A percentile compares a stretch with the other conserved stretches of the same genome.
Evolutionary conservation across 2,113 vertebrate species (phyloP).

Genomic region (Suricata suricatta): DNA sequence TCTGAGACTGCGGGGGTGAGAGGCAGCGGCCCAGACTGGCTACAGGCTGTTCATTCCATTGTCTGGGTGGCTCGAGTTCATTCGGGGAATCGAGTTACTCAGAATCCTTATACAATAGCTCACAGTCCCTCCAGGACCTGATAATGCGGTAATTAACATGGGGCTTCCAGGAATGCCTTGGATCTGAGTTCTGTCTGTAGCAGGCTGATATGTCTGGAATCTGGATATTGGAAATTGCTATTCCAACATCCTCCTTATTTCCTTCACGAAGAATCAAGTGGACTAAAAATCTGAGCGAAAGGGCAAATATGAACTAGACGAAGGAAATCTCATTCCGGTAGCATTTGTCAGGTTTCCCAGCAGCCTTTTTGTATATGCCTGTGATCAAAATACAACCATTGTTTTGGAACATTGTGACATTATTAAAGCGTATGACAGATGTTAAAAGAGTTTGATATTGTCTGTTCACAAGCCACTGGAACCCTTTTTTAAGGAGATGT

Average conservation of each 20-base stretch:
- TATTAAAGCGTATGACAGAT: background rate
- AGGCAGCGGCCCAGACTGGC: conserved; percentile 64
- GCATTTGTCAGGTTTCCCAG: conserved; percentile 33
- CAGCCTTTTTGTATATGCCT: background rate
- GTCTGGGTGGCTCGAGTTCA: conserved; percentile 69
- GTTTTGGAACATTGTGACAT: background rate
- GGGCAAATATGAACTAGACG: background rate
- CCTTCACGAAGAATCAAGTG: conserved; percentile 3
- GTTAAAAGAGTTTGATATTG: background rate
- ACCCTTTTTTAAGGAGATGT: background rate
- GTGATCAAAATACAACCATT: background rate
- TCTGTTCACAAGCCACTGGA: background rate
- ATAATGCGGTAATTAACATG: conserved; percentile 73
- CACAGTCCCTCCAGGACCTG: conserved; percentile 68
- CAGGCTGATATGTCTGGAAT: conserved; percentile 65
- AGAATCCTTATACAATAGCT: conserved; percentile 63
- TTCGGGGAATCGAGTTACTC: conserved; percentile 72
- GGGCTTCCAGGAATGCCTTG: conserved; percentile 75
- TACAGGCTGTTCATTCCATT: conserved; percentile 63
- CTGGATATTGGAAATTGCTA: conserved; percentile 55
- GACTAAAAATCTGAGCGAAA: conserved; percentile 13
- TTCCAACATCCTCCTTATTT: conserved; percentile 44
- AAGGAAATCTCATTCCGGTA: conserved; percentile 15
- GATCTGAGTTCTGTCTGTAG: conserved; percentile 65
- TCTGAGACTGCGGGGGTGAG: conserved; percentile 50